A percentile compares a stretch with the other conserved stretches of the same genome.
Evolutionary conservation across 2,888 invertebrate genomes (phyloP).

Genomic region (Trachelus iudaicus): DNA sequence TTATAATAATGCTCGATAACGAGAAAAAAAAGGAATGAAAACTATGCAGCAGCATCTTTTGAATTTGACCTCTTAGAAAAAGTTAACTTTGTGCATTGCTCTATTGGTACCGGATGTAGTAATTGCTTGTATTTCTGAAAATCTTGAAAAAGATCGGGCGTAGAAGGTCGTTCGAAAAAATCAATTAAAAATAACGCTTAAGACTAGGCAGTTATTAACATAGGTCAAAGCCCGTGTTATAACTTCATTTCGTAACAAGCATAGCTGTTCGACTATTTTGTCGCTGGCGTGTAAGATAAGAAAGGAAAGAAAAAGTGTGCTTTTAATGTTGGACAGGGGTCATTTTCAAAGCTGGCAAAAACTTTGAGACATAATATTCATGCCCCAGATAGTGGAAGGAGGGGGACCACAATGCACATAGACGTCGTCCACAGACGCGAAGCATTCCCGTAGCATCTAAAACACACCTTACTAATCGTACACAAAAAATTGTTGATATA

Average conservation of each 20-base stretch:
- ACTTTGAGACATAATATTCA: slow-evolving; percentile 56
- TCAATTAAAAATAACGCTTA: too few relatives aligned
- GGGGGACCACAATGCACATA: slow-evolving; percentile 62
- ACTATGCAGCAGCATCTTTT: too few relatives aligned
- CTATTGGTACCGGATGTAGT: too few relatives aligned
- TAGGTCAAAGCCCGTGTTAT: too few relatives aligned
- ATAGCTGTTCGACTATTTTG: too few relatives aligned
- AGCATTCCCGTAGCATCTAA: slow-evolving; percentile 63
- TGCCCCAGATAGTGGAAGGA: slow-evolving; percentile 59
- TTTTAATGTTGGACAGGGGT: not conserved
- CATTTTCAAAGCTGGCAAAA: slow-evolving; percentile 50
- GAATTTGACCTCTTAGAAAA: too few relatives aligned
- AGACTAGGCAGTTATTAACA: too few relatives aligned
- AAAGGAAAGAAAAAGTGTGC: not conserved
- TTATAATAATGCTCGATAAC: not conserved
- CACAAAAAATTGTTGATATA: slow-evolving; percentile 53
- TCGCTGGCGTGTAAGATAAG: not conserved
- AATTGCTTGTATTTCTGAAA: too few relatives aligned
- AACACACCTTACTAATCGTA: slow-evolving; percentile 61
- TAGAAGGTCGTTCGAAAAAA: too few relatives aligned
- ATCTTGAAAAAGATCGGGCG: too few relatives aligned
- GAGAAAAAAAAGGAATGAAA: not conserved
- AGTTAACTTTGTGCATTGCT: too few relatives aligned
- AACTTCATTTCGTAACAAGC: too few relatives aligned
- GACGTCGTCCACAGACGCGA: slow-evolving; percentile 63